Conservation (phyloP, 1,140 invertebrate genomes). For the Drosophila melanica region DNA sequence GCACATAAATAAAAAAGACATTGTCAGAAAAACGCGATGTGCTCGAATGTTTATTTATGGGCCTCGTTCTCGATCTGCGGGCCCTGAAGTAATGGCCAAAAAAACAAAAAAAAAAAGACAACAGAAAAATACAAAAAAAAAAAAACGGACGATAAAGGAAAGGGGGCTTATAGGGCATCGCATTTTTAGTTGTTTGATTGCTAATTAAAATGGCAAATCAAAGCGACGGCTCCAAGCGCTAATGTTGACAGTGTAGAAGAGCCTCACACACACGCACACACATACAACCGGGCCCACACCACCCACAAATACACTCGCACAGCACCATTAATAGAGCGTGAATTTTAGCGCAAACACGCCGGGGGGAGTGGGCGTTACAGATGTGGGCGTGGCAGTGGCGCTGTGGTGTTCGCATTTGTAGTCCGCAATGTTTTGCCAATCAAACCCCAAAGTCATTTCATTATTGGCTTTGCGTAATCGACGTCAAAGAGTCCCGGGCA, state of each 20-base stretch:
- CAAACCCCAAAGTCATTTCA: conserved; percentile 83
- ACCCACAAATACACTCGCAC: conserved; percentile 16
- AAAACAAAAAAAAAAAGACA: conserved; percentile 4
- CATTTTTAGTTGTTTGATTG: conserved; percentile 62
- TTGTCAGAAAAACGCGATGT: conserved; percentile 56
- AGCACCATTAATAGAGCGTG: conserved; percentile 77
- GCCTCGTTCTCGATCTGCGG: conserved; percentile 28
- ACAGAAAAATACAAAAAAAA: not conserved
- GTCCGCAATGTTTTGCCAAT: conserved; percentile 82
- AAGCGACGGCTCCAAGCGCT: conserved; percentile 47
- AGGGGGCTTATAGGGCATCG: conserved; percentile 1
- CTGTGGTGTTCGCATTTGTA: conserved; percentile 65
- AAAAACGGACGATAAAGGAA: not conserved
- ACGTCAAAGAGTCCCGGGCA: conserved; percentile 76
- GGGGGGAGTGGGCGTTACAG: not conserved
- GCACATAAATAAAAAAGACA: conserved; percentile 59
- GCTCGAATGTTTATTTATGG: conserved; percentile 58
- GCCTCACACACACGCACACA: conserved; percentile 25
- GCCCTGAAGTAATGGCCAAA: conserved; percentile 16
- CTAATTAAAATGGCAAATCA: conserved; percentile 78
- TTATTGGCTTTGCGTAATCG: conserved; percentile 83
- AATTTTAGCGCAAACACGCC: conserved; percentile 75
- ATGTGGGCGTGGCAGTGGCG: conserved; percentile 20
- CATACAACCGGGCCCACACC: conserved; percentile 3
- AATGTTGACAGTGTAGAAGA: conserved; percentile 69